Evolutionary conservation across 2,113 vertebrate species (phyloP).

Genomic region (Thryonomys swinderianus): DNA sequence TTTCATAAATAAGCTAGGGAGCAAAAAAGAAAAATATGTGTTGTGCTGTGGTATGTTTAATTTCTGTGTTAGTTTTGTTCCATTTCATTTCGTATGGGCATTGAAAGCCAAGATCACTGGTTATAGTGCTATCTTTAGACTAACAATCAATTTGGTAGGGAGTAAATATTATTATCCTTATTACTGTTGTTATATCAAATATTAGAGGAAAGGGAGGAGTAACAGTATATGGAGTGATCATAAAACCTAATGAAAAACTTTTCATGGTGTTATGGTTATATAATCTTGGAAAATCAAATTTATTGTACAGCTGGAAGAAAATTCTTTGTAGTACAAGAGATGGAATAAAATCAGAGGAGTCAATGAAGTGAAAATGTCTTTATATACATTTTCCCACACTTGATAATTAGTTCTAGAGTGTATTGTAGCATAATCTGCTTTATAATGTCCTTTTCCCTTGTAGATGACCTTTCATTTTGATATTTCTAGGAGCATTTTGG

Average conservation of each 20-base stretch:
- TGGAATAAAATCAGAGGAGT: not conserved
- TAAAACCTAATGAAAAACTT: not conserved
- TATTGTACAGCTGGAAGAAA: not conserved
- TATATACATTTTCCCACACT: not conserved
- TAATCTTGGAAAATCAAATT: not conserved
- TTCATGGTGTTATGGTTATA: not conserved
- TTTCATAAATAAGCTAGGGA: not conserved
- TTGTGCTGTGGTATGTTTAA: not conserved
- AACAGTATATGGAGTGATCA: not conserved
- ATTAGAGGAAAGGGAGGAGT: not conserved
- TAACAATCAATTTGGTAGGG: not conserved
- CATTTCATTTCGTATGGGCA: not conserved
- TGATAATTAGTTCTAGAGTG: not conserved
- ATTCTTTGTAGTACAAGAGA: not conserved
- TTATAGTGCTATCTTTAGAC: not conserved
- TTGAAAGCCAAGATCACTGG: conserved; percentile 40
- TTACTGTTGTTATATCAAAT: not conserved
- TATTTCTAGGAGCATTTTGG: not conserved
- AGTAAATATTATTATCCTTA: not conserved
- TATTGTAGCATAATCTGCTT: not conserved
- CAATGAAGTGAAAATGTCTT: not conserved
- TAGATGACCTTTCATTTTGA: not conserved
- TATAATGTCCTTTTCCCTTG: not conserved
- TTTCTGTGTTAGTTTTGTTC: not conserved
- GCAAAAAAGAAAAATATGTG: not conserved